Conservation (phyloP, 2,888 invertebrate species). For the Tromatobia lineatoria region DNA sequence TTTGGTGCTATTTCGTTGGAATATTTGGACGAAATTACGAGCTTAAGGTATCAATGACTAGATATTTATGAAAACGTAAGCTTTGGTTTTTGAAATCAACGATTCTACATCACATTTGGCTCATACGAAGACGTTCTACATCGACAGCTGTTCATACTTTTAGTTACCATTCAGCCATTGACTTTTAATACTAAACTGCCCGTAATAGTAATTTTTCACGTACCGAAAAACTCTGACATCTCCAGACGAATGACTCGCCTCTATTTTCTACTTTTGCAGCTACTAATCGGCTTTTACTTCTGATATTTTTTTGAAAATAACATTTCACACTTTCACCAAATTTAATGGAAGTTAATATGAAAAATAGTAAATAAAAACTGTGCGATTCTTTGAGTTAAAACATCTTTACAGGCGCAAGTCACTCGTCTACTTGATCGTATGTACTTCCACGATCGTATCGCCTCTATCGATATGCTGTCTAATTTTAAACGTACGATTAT, state of each 20-base stretch:
- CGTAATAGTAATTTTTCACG: conserved; percentile 17
- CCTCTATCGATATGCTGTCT: conserved; percentile 5
- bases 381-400: not conserved
- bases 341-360: not conserved
- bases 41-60: not conserved
- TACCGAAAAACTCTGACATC: not conserved
- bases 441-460: conserved; percentile 31
- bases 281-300: not conserved
- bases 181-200: conserved; percentile 26
- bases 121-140: not conserved
- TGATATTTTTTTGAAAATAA: not conserved
- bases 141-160: conserved; percentile 34
- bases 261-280: not conserved
- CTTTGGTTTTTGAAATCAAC: not conserved
- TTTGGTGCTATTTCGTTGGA: conserved; percentile 6
- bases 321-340: not conserved
- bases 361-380: not conserved
- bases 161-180: conserved; percentile 66
- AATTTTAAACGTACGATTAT: conserved; percentile 51
- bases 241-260: conserved; percentile 16
- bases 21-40: not conserved
- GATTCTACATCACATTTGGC: not conserved
- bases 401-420: not conserved
- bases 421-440: conserved; percentile 23
- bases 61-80: not conserved